Base-by-base conservation (phyloP, 2,888 invertebrate species). In the Meteorus cinctellus region DNA sequence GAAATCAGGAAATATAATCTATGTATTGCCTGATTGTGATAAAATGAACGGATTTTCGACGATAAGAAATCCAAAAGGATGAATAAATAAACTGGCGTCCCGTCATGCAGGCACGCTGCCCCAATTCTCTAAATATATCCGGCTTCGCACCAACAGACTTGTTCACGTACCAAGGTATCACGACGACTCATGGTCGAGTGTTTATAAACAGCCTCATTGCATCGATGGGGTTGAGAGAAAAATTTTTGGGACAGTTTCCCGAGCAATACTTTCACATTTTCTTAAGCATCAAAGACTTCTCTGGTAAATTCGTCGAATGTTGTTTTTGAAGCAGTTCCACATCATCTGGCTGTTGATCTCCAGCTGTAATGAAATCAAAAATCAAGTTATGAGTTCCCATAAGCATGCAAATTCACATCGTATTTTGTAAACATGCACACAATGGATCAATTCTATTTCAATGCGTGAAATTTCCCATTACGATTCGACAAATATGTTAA, bases 71-170 rank as follows among this genome's bases (percentile, higher is more conserved):
- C 67, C 77, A 78, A 82, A 82, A 79, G 77, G 79, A 80, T 71
- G 72, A 80, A 78, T 75, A 81, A 84, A 78, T 73, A 45, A 59
- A 67, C 48, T 31, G 27, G 45, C 74, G 51, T 79, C 76, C 78
- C 73, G 55, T 79, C 74, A 78, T 76, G 76, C 79, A 78, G 77
- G 77, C 81, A 80, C 81, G 81, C 80, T 87, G 88, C 81, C 86
- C 88, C 82, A 88, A 87, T 88, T 89, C 83, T 87, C 89, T 89
- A 89, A 85, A 87, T 86, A 85, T 87, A 87, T 60, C 51, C 60
- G 51, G 71, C 72, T 76, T 76, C 62, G 63, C 59, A 72, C 72
- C 77, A 73, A 69, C 72, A 55, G 72, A 34, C 76, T 78, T 80
- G 81, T 72, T 76, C 60, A 55, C 55, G 68, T 81, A 82, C 82